Base-by-base conservation (phyloP, 2,113 vertebrate species). In the Cercopithecus mona region DNA sequence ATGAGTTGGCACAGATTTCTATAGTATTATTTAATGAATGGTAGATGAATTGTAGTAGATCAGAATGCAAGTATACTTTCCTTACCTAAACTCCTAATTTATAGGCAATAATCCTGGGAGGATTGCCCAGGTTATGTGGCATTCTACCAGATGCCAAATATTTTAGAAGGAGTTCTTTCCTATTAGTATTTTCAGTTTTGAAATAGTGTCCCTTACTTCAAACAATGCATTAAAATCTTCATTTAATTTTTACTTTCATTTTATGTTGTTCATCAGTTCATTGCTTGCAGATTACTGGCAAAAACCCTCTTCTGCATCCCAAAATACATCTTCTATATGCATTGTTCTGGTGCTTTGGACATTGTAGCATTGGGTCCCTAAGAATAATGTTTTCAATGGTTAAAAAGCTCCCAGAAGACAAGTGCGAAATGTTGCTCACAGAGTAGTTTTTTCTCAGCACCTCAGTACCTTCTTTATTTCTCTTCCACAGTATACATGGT, bases 201-300 rank as follows among this genome's bases (percentile, higher is more conserved):
- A 88, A 48, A 48, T 20, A 43, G 32, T 78, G 45, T 27, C 35
- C n/a, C 12, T 91, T 76, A 75, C 59, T 70, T 88, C 66, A 80
- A 73, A 72, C 38, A 55, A 13, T 88, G 6, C 92, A 73, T 96
- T 92, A 18, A 90, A 89, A 35, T 82, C 57, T 40, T 95, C 76
- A 52, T 92, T 87, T 80, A 59, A 8, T 32, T 80, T 97, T 93
- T 93, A 22, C 57, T 87, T 95, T 80, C 52, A 55, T 88, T 91
- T 93, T 95, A 13, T 80, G 86, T 83, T 81, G 20, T 76, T 93
- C 83, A 70, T 85, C 52, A 88, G 18, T 82, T 97, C 57, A 38
- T 93, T 78, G 83, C 95, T 96, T 93, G 30, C 72, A 64, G 50
- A 27, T 68, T 52, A 93, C 75, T 80, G 55, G 14, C 70, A 55